phyloP scores from a whole-genome alignment of 2,888 invertebrate species.

The Eupithecia tripunctaria region DNA sequence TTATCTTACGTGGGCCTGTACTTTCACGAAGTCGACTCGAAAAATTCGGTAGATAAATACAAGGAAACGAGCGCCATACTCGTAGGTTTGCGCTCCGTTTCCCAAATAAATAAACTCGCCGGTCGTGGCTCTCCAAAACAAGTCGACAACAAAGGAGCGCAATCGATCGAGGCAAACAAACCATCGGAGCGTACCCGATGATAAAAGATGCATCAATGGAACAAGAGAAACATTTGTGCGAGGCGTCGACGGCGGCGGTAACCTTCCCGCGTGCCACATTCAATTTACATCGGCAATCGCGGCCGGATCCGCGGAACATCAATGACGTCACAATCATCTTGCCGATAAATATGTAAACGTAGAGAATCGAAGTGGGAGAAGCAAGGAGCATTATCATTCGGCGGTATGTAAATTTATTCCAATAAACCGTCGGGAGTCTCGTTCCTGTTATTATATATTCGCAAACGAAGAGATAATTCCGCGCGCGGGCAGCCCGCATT shows the following conservation, averaged over 20 bases:
- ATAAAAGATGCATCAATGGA: constrained; percentile 52
- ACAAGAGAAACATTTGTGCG: constrained; percentile 49
- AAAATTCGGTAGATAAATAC: constrained; percentile 30
- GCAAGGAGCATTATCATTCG: constrained; percentile 72
- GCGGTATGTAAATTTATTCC: constrained; percentile 83
- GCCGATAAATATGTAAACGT: constrained; percentile 81
- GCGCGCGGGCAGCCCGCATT: constrained; percentile 76
- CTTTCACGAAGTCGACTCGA: constrained; percentile 26
- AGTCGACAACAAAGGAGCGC: constrained; percentile 35
- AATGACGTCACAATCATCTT: constrained; percentile 65
- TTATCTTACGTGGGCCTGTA: constrained; percentile 34
- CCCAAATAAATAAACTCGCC: constrained; percentile 34
- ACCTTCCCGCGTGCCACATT: constrained; percentile 34
- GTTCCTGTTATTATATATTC: constrained; percentile 82
- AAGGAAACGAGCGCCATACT: constrained; percentile 22
- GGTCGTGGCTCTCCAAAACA: constrained; percentile 27
- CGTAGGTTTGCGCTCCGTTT: constrained; percentile 26
- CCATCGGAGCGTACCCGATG: constrained; percentile 38
- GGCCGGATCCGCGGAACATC: constrained; percentile 36
- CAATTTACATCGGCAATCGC: constrained; percentile 50
- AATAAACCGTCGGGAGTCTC: constrained; percentile 76
- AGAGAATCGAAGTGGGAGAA: constrained; percentile 72
- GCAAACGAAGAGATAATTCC: constrained; percentile 83
- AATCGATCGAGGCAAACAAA: constrained; percentile 37
- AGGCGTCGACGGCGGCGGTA: constrained; percentile 18